Conservation (phyloP, 2,888 invertebrate species). For the Meiosimyza platycephala region DNA sequence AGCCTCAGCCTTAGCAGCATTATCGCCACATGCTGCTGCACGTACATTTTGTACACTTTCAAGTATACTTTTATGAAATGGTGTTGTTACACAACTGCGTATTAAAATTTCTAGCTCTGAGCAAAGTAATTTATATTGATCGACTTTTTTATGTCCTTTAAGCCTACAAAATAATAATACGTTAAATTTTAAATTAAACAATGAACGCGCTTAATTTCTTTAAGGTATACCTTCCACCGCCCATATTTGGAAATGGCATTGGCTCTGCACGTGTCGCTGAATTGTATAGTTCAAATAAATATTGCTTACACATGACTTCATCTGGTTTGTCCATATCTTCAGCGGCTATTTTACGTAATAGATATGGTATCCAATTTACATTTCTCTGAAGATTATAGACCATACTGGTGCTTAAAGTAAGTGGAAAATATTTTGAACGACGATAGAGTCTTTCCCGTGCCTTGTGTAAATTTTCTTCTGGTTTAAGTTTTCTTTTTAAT, state of each 20-base stretch:
- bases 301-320: conserved; percentile 85
- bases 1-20: conserved; percentile 72
- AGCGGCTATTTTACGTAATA: conserved; percentile 83
- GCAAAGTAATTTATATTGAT: conserved; percentile 93
- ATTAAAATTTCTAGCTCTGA: conserved; percentile 87
- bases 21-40: conserved; percentile 68
- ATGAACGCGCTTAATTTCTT: background rate
- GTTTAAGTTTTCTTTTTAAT: conserved; percentile 69
- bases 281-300: conserved; percentile 82
- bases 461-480: conserved; percentile 69
- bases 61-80: conserved; percentile 81
- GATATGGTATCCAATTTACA: conserved; percentile 85
- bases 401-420: conserved; percentile 88
- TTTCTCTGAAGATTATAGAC: conserved; percentile 84
- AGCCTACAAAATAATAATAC: conserved; percentile 48
- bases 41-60: conserved; percentile 80
- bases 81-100: conserved; percentile 80
- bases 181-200: conserved; percentile 1
- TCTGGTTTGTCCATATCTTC: conserved; percentile 88
- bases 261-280: conserved; percentile 88
- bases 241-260: conserved; percentile 77
- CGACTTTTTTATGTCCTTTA: conserved; percentile 76
- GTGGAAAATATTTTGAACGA: conserved; percentile 87
- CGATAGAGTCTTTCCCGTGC: conserved; percentile 79
- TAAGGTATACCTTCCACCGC: conserved; percentile 70